A percentile compares a stretch with the other conserved stretches of the same genome.
phyloP scores from a whole-genome alignment of 1,140 invertebrate genomes.

The Homarus americanus region DNA sequence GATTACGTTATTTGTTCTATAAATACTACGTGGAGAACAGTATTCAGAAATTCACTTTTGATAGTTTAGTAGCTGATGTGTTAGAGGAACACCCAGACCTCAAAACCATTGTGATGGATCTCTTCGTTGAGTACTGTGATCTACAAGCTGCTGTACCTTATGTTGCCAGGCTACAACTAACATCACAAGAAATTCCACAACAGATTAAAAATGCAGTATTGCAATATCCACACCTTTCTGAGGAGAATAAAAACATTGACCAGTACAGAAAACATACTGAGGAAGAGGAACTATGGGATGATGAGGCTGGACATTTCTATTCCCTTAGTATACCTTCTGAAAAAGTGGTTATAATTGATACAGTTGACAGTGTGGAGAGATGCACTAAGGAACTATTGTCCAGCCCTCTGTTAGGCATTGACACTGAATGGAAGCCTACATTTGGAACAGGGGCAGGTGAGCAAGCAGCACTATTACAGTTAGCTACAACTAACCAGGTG shows the following conservation, averaged over 20 bases:
- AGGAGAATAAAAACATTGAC: not conserved
- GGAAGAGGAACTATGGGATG: conserved; percentile 43
- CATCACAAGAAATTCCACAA: conserved; percentile 17
- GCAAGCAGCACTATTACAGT: conserved; percentile 51
- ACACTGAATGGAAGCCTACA: conserved; percentile 57
- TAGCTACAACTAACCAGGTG: conserved; percentile 30
- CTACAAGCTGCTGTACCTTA: conserved; percentile 33
- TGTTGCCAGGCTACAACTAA: conserved; percentile 18
- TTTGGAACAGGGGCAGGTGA: conserved; percentile 45
- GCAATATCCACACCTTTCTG: not conserved
- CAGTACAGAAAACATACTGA: not conserved
- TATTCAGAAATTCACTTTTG: conserved; percentile 34
- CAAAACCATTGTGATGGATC: conserved; percentile 7
- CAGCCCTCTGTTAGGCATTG: conserved; percentile 42
- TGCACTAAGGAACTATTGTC: not conserved
- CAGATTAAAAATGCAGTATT: conserved; percentile 9
- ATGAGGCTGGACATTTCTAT: conserved; percentile 7
- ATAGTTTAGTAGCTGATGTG: conserved; percentile 49
- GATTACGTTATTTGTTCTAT: conserved; percentile 53
- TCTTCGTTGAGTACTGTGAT: conserved; percentile 49
- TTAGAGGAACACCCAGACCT: conserved; percentile 53
- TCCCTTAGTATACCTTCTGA: conserved; percentile 33
- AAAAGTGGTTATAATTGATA: conserved; percentile 35
- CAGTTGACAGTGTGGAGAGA: conserved; percentile 10
- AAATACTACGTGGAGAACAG: conserved; percentile 53